Base-by-base conservation (phyloP, 2,888 invertebrate species). In the Colostygia pectinataria region DNA sequence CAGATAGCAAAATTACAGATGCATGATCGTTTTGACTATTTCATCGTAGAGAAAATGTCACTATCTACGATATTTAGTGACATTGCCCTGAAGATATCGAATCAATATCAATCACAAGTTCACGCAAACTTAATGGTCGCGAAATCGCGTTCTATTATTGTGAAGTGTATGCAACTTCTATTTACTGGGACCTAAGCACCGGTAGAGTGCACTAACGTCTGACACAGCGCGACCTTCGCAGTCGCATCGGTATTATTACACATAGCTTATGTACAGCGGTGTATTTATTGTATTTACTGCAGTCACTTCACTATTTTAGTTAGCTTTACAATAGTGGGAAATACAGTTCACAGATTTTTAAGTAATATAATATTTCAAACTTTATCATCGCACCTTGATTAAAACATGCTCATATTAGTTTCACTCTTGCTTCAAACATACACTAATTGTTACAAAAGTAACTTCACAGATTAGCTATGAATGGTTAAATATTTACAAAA, bases 211-310 rank as follows among this genome's bases (percentile, higher is more conserved):
- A 61, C 55, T 65, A 56, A 63, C 64, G 55, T 51, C 55, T 45
- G 57, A 57, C 59, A 55, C 57, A 42, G 47, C 41, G 57, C 52
- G 59, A 59, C 61, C 63, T 57, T 62, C 71, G 65, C 53, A 47
- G 55, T 57, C 5, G n/a, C 4, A 59, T 62, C 66, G 32, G 20
- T 24, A 42, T 53, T 61, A 67, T 34, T 12, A 70, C 62, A 46
- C 58, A 49, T 39, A 68, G 71, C 69, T 67, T 63, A 71, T 74
- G 57, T 76, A 74, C 75, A 77, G 71, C 77, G 41, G 55, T 55
- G 36, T n/a, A n/a, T 40, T 48, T 38, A 38, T 45, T 53, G 48
- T 37, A 2, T 14, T 6, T n/a, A n/a, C n/a, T n/a, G n/a, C 29
- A 34, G 20, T 43, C 41, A 36, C 23, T 29, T 44, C 14, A 23